These are phyloP conservation scores for Chamaea fasciata DNA, from an alignment of 2,113 vertebrate genomes.

Conservation along the genomic window DNA sequence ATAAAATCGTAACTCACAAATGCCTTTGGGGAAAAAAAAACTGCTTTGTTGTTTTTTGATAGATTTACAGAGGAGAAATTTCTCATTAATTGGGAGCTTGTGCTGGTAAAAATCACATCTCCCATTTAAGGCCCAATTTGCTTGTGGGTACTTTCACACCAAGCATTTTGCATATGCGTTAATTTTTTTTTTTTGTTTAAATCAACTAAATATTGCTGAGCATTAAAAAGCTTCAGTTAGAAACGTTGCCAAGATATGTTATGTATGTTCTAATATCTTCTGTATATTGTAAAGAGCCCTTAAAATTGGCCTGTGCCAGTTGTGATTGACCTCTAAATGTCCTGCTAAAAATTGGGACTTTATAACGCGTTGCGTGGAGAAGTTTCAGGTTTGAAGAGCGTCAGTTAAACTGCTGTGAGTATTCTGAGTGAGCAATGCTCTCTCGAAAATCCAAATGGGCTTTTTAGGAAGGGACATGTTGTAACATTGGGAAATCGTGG, in stretches of 20 bases:
- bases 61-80: background rate
- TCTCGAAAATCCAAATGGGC: background rate
- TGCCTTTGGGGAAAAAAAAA: background rate
- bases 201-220: background rate
- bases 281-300: background rate
- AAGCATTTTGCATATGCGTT: background rate
- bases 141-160: background rate
- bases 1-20: background rate
- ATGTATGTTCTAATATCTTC: rapidly evolving
- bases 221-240: background rate
- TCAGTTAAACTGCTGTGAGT: background rate
- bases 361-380: rapidly evolving
- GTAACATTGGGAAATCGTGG: background rate
- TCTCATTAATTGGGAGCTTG: background rate
- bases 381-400: too few relatives aligned
- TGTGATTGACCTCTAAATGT: background rate
- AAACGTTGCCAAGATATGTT: rapidly evolving
- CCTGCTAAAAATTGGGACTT: background rate
- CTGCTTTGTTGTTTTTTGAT: background rate
- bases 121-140: background rate
- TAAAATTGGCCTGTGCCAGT: background rate
- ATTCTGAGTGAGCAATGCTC: background rate
- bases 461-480: background rate
- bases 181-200: background rate
- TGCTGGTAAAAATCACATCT: background rate